Percentiles rank a stretch among this genome's conserved stretches.
Conservation (phyloP, 2,888 invertebrate species). For the Polia nebulosa region DNA sequence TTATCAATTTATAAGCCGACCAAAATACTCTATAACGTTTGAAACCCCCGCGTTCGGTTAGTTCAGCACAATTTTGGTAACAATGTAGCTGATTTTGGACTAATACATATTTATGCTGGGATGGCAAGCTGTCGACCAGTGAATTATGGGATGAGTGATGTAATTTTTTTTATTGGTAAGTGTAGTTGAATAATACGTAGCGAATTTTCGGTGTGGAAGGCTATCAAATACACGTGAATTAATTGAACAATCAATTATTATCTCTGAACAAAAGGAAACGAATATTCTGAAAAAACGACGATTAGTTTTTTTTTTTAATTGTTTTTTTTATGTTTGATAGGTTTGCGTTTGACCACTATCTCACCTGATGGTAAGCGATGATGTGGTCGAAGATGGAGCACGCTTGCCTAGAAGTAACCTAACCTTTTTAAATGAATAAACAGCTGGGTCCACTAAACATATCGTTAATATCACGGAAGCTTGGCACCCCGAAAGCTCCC, state of each 20-base stretch:
- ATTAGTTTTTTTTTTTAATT: too few species aligned
- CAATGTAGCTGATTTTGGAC: conserved; percentile 55
- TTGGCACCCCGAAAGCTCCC: background rate
- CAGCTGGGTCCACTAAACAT: background rate
- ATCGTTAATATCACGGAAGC: background rate
- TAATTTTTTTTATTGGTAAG: conserved; percentile 28
- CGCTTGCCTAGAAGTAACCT: too few species aligned
- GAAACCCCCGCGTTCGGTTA: conserved; percentile 40
- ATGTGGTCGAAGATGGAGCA: too few species aligned
- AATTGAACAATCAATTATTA: too few species aligned
- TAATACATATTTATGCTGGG: conserved; percentile 53
- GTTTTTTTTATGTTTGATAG: too few species aligned
- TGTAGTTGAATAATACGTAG: background rate
- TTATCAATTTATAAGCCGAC: conserved; percentile 83
- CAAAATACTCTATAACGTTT: conserved; percentile 72
- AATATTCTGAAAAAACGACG: too few species aligned
- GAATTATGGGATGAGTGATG: conserved; percentile 20
- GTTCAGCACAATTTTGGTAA: conserved; percentile 52
- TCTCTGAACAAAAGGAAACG: too few species aligned
- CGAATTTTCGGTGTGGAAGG: background rate
- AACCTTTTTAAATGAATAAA: too few species aligned
- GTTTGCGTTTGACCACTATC: too few species aligned
- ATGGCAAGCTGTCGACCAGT: conserved; percentile 39
- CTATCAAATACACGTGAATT: too few species aligned
- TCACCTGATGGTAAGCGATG: too few species aligned